phyloP scores from a whole-genome alignment of 2,797 vertebrate species.

The Harpagifer antarcticus region DNA sequence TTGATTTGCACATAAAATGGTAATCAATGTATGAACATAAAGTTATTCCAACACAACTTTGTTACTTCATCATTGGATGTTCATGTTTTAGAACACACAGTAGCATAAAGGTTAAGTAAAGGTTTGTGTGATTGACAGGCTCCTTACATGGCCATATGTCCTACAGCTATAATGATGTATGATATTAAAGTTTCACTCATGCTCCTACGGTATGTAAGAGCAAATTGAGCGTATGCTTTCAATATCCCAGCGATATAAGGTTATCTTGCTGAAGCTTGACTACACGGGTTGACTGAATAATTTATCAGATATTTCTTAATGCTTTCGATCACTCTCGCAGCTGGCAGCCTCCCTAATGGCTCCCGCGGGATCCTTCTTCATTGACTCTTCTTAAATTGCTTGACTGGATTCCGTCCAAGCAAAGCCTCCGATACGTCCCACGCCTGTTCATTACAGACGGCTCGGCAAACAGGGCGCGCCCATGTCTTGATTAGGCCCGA shows the following conservation, averaged over 20 bases:
- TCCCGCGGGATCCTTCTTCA: constrained; percentile 60
- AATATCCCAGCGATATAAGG: constrained; percentile 25
- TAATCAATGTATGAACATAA: background rate
- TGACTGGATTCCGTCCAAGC: constrained; percentile 59
- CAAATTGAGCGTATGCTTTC: constrained; percentile 17
- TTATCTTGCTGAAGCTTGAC: background rate
- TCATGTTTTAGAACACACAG: background rate
- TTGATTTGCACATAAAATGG: background rate
- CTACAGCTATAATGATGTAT: too few relatives aligned
- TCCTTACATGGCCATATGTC: background rate
- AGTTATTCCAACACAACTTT: background rate
- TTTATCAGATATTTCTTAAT: constrained; percentile 51
- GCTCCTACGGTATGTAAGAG: background rate
- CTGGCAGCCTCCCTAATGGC: constrained; percentile 56
- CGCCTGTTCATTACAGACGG: constrained; percentile 57
- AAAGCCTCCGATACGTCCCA: constrained; percentile 37
- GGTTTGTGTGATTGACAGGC: background rate
- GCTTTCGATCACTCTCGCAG: constrained; percentile 36
- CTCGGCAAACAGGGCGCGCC: constrained; percentile 31
- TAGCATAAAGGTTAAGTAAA: too few relatives aligned
- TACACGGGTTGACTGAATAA: constrained; percentile 45
- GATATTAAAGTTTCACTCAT: background rate
- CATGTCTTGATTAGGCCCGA: constrained; percentile 28
- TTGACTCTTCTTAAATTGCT: constrained; percentile 67
- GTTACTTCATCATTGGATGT: background rate